Conservation (phyloP, 2,113 vertebrate species). For the Pomatostomus ruficeps region DNA sequence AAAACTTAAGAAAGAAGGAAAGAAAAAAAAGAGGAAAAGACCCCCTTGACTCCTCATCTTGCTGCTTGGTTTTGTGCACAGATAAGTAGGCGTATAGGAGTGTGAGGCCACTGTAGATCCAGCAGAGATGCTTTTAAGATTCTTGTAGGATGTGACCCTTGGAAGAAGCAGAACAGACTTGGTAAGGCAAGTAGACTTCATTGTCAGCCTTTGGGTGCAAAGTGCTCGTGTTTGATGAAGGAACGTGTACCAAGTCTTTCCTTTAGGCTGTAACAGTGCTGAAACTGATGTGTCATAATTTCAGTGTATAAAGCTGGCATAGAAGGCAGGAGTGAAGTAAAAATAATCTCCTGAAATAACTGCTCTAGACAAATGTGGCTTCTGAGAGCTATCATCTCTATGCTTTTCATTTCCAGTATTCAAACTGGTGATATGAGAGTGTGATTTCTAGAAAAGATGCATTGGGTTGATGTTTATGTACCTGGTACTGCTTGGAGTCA, state of each 20-base stretch:
- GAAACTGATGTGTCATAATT: neutral
- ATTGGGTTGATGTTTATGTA: neutral
- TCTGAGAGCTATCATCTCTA: neutral
- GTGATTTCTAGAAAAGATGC: neutral
- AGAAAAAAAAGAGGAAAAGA: accelerated
- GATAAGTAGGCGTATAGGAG: neutral
- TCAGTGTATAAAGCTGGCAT: neutral
- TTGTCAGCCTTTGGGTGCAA: neutral
- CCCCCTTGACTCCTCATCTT: neutral
- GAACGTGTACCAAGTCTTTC: neutral
- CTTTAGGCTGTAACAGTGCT: neutral
- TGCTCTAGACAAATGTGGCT: neutral
- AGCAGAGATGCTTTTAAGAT: neutral
- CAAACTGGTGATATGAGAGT: neutral
- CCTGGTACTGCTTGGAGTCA: neutral
- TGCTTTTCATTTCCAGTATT: neutral
- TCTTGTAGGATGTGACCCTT: neutral
- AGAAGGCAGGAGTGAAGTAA: neutral
- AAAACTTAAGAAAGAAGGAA: neutral
- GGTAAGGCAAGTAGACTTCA: neutral
- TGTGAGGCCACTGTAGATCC: neutral
- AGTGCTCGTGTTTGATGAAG: neutral
- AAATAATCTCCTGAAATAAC: neutral
- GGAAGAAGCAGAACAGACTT: neutral
- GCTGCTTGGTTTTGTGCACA: neutral